phyloP scores from a whole-genome alignment of 2,113 vertebrate species.

The Suncus etruscus region DNA sequence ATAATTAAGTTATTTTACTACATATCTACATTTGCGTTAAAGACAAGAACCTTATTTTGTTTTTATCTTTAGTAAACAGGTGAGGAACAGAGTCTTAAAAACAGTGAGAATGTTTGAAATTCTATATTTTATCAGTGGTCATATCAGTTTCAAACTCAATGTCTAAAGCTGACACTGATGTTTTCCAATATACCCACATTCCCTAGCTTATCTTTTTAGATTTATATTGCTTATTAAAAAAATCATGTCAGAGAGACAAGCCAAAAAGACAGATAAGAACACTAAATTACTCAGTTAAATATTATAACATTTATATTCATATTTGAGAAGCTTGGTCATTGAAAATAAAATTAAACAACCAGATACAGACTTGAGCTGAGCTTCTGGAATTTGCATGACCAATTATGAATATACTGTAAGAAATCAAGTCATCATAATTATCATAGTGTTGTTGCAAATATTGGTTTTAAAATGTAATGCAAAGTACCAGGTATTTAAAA shows the following conservation, averaged over 20 bases:
- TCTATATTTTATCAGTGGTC: not conserved
- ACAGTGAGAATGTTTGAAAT: not conserved
- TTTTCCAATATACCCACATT: not conserved
- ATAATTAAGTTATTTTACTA: not conserved
- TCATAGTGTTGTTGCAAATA: not conserved
- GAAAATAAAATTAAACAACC: not conserved
- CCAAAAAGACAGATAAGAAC: not conserved
- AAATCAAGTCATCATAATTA: not conserved
- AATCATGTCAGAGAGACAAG: constrained; percentile 28
- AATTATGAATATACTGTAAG: not conserved
- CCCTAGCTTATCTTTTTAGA: not conserved
- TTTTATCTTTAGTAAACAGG: not conserved
- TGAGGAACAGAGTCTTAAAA: not conserved
- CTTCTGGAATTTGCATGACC: constrained; percentile 37
- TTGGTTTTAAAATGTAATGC: constrained; percentile 69
- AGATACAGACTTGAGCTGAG: not conserved
- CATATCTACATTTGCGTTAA: not conserved
- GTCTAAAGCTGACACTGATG: not conserved
- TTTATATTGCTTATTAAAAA: constrained; percentile 41
- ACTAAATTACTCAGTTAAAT: constrained; percentile 17
- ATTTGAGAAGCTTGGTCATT: not conserved
- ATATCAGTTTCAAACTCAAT: constrained; percentile 24
- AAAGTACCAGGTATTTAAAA: not conserved
- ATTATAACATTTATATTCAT: constrained; percentile 15
- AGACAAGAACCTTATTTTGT: not conserved